Base-by-base conservation (phyloP, 2,797 vertebrate genomes). In the Oryzias dopingdopingensis region DNA sequence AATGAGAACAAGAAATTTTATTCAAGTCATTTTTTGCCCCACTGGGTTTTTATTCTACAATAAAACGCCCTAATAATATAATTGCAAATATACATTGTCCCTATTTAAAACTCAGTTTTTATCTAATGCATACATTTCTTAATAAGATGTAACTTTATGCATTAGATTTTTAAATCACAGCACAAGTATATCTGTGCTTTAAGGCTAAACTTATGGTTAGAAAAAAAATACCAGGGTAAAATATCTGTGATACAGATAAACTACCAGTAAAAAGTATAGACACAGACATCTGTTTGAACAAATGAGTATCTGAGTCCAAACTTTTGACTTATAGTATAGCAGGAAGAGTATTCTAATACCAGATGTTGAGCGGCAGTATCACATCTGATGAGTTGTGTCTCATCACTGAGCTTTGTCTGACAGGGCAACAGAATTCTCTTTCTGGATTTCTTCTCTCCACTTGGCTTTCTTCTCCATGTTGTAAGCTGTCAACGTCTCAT, bases 391-490 rank as follows among this genome's bases (percentile, higher is more conserved):
- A 13, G 16, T 1, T 0, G 1, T 56, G 14, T 14, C 65, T 20
- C 22, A 46, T 92, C 66, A 92, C 68, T 88, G 84, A 32, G 86
- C 14, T 65, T 90, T 92, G 44, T 55, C 72, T 18, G 81, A 17
- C 47, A 78, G 18, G 5, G 49, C 29, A 5, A 22, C 5, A 1
- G 71, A 67, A 22, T 69, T 74, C 1, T 72, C 66, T 57, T 52
- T 89, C 56, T 77, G 14, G 0, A 66, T 5, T 63, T 94, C 94
- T 3, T 90, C 89, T 82, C 61, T 93, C 92, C 82, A 91, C 5
- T 49, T 90, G 41, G 94, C 94, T 81, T 95, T 97, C 86, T 86
- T 96, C 82, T 94, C 92, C 77, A 97, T 52, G 84, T 96, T 98
- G 0, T 83, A 18, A 26, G 5, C 47, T 0, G 83, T 79, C 70